Base-by-base conservation (phyloP, 2,797 vertebrate genomes). In the Pyrocephalus nanus region DNA sequence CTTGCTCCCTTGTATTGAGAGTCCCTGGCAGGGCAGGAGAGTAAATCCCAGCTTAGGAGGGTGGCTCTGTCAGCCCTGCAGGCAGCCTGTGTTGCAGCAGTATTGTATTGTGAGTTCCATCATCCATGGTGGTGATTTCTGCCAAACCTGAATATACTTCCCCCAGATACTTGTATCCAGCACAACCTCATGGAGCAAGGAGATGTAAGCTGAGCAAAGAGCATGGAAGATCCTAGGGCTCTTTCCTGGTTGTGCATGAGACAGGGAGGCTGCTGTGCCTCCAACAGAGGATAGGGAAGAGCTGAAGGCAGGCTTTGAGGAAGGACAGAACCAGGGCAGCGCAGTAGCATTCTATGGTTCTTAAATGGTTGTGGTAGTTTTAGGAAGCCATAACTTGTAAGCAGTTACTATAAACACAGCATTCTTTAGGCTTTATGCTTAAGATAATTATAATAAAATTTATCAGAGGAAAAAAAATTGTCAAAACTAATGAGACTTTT, bases 21-120 rank as follows among this genome's bases (percentile, higher is more conserved):
- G 79, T 93, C 60, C 48, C 89, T 92, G 62, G 30, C 17, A 72
- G 51, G 54, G 79, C 70, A 83, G 86, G 16, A 86, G 60, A 80
- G 16, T 77, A 90, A 97, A 95, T 96, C 51, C 66, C 76, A 43
- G n/a, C 1, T 50, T 89, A 92, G 83, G 74, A 74, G 58, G 89
- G 40, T 0, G 5, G 57, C 67, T 91, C 83, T 90, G 77, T 34
- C 54, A 91, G 64, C 69, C n/a, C 67, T 43, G 60, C 17, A 69
- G 86, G 91, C 80, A 75, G 66, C 12, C 57, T 36, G 50, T 47
- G 10, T 38, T 79, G 61, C 81, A 87, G 84, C 12, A 1, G 55
- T 65, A 30, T 30, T 30, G 60, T 72, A 60, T 51, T 55, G 53
- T 76, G 70, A 91, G 34, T 32, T 73, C n/a, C 54, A 40, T 66